phyloP scores from a whole-genome alignment of 2,888 invertebrate species.

The Blera fallax region DNA sequence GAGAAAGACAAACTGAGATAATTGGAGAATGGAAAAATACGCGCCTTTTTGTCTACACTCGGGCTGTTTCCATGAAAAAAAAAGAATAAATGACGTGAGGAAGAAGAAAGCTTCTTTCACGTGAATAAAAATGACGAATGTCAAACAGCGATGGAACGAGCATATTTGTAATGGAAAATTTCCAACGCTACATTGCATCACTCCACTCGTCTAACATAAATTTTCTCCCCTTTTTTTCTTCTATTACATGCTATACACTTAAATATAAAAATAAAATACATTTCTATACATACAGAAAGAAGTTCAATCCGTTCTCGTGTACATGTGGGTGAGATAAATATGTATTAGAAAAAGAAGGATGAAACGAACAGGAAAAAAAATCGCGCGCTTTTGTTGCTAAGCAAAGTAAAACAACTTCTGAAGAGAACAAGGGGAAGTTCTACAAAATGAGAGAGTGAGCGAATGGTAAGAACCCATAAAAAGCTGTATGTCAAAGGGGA shows the following conservation, averaged over 20 bases:
- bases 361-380: conserved; percentile 32
- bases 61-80: background rate
- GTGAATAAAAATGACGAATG: conserved; percentile 5
- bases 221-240: background rate
- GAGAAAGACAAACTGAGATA: background rate
- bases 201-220: background rate
- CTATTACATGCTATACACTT: background rate
- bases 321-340: conserved; percentile 24
- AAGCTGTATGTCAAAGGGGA: background rate
- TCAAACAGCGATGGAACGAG: background rate
- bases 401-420: conserved; percentile 46
- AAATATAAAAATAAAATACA: conserved; percentile 65
- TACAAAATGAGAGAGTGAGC: background rate
- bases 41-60: conserved; percentile 55
- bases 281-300: conserved; percentile 31
- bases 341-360: conserved; percentile 15
- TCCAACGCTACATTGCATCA: conserved; percentile 21
- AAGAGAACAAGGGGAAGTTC: conserved; percentile 29
- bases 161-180: background rate
- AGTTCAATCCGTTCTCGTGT: conserved; percentile 20
- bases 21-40: conserved; percentile 21
- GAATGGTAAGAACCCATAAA: background rate
- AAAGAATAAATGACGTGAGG: background rate
- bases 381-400: conserved; percentile 66
- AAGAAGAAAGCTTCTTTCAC: background rate